Base-by-base conservation (phyloP, 1,140 invertebrate species). In the Nilaparvata lugens region DNA sequence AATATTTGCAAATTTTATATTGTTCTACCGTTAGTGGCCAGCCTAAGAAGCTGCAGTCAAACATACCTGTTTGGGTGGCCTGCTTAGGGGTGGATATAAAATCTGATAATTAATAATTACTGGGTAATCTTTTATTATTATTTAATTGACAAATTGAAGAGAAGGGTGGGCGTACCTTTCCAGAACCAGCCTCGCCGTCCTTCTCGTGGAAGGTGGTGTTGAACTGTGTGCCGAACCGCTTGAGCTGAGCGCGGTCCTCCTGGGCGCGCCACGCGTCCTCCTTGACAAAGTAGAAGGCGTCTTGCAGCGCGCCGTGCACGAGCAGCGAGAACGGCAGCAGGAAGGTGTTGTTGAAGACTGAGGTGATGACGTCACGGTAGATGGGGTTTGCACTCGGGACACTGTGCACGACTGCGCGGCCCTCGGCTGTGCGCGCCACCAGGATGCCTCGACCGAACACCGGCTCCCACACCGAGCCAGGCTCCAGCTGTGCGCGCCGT, bases 241-340 rank as follows among this genome's bases (percentile, higher is more conserved):
- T 91, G 60, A 97, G 74, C 66, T 93, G 90, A 56, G 86, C 87
- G 62, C 89, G 83, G 71, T 98, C 94, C 66, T 93, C 89, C 42
- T 84, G 84, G 0, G 91, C 91, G 35, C 89, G 83, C 84, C 89
- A 91, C 0, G 85, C 84, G 61, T 94, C 88, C 68, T 92, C 87
- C 72, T 97, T 97, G 0, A 96, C 91, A 71, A 97, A 97, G 74
- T 94, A 95, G 74, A 97, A 95, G 11, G 91, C 87, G 69, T 96
- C 93, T 71, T 94, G 91, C 65, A 89, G 85, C 1, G 86, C 86
- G 51, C 87, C 91, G 73, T 95, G 91, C 11, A 93, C 85, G 1
- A 93, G 86, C 67, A 94, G 91, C 2, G 88, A 89, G 67, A 95
- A 89, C 43, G 91, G 89, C 43, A 97, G 75, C 64, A 95, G 81